phyloP scores from a whole-genome alignment of 1,140 invertebrate genomes.

The Acromyrmex heyeri region DNA sequence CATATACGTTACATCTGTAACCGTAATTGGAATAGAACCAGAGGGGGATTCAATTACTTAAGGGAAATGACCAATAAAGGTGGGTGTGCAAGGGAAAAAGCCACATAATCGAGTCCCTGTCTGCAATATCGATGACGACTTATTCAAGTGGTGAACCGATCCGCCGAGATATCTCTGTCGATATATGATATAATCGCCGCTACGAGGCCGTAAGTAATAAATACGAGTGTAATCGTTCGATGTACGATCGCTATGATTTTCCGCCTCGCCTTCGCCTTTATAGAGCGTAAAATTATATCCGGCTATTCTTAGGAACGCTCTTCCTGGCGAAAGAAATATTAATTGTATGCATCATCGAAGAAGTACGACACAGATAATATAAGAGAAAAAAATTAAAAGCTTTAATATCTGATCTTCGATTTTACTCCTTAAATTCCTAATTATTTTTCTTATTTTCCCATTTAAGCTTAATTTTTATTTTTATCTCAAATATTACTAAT shows the following conservation, averaged over 20 bases:
- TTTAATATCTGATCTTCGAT: not conserved
- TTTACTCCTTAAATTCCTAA: not conserved
- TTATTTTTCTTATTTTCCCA: not conserved
- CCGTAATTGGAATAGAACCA: constrained; percentile 37
- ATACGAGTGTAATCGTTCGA: constrained; percentile 50
- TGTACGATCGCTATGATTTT: constrained; percentile 27
- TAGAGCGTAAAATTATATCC: constrained; percentile 73
- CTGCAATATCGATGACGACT: constrained; percentile 69
- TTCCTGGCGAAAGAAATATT: constrained; percentile 30
- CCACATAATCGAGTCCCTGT: constrained; percentile 66
- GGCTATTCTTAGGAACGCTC: constrained; percentile 27
- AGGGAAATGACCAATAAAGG: constrained; percentile 76
- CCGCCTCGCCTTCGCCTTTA: constrained; percentile 60
- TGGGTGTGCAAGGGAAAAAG: constrained; percentile 58
- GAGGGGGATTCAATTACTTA: constrained; percentile 69
- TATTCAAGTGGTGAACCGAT: constrained; percentile 62
- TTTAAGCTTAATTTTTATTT: not conserved
- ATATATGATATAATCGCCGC: constrained; percentile 26
- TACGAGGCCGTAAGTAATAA: constrained; percentile 58
- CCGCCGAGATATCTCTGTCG: constrained; percentile 50
- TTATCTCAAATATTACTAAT: not conserved
- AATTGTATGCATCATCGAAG: constrained; percentile 51
- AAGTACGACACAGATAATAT: not conserved
- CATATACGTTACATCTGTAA: not conserved
- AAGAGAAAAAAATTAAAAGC: not conserved